Percentiles rank a stretch among this genome's conserved stretches.
Evolutionary conservation across 2,888 invertebrate genomes (phyloP).

Genomic region (Dynastes maya): DNA sequence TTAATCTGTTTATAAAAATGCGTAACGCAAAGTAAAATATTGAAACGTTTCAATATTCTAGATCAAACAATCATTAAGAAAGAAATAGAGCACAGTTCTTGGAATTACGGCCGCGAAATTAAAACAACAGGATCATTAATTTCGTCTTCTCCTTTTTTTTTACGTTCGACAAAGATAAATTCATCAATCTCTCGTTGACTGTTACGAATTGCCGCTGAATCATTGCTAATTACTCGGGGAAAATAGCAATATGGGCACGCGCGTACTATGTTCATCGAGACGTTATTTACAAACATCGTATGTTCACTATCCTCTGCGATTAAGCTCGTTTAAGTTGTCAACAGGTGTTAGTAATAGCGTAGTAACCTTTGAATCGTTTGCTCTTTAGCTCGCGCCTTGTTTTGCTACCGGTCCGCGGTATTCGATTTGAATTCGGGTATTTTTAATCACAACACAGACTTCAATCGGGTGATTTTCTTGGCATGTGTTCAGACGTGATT

Average conservation of each 20-base stretch:
- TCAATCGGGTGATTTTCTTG: constrained; percentile 3
- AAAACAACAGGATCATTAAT: neutral
- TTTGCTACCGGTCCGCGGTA: neutral
- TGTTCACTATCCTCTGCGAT: constrained; percentile 4
- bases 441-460: constrained; percentile 14
- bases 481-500: neutral
- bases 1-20: too few relatives aligned
- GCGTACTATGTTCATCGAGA: neutral
- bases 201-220: constrained; percentile 3
- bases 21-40: too few relatives aligned
- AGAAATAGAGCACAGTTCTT: neutral
- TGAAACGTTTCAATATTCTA: neutral
- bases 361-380: constrained; percentile 25
- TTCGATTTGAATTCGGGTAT: constrained; percentile 2
- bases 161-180: neutral
- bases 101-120: neutral
- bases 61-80: neutral
- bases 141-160: neutral
- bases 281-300: neutral
- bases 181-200: constrained; percentile 1
- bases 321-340: constrained; percentile 34
- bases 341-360: constrained; percentile 34
- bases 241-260: neutral
- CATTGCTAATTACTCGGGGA: constrained; percentile 1
- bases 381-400: neutral